Evolutionary conservation across 1,140 invertebrate species (phyloP).

Genomic region (Drosophila oshimai): DNA sequence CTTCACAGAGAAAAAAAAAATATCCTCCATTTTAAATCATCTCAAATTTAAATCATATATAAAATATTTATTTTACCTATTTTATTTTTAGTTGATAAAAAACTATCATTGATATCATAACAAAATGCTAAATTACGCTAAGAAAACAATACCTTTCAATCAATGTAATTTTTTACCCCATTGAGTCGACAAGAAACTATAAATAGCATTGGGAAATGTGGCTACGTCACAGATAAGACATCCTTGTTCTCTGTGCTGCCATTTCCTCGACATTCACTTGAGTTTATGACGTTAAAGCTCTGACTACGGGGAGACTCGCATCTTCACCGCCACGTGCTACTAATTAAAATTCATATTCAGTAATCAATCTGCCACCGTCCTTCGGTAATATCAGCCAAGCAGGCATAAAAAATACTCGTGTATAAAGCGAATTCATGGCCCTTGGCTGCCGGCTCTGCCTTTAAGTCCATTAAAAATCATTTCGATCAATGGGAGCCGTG

Average conservation of each 20-base stretch:
- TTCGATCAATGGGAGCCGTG: slow-evolving; percentile 57
- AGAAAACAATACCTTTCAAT: too few relatives aligned
- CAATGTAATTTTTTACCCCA: not conserved
- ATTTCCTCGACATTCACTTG: not conserved
- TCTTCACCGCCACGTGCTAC: not conserved
- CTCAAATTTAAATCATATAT: too few relatives aligned
- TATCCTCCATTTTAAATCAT: too few relatives aligned
- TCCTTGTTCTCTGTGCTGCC: not conserved
- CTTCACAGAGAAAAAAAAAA: not conserved
- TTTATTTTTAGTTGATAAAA: too few relatives aligned
- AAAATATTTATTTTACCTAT: too few relatives aligned
- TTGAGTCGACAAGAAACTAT: not conserved
- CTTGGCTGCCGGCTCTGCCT: slow-evolving; percentile 36
- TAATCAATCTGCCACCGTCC: slow-evolving; percentile 32
- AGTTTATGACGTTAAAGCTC: not conserved
- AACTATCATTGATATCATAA: too few relatives aligned
- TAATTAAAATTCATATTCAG: slow-evolving; percentile 43
- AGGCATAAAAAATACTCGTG: slow-evolving; percentile 3
- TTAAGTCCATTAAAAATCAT: slow-evolving; percentile 80
- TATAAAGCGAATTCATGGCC: slow-evolving; percentile 56
- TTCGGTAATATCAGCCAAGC: slow-evolving; percentile 13
- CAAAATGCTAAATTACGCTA: too few relatives aligned
- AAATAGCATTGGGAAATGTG: not conserved
- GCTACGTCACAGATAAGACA: not conserved
- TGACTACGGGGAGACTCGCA: not conserved